A percentile compares a stretch with the other conserved stretches of the same genome.
These are phyloP conservation scores for Agrotis clavis DNA, from an alignment of 2,888 invertebrate genomes.

Conservation along the genomic window DNA sequence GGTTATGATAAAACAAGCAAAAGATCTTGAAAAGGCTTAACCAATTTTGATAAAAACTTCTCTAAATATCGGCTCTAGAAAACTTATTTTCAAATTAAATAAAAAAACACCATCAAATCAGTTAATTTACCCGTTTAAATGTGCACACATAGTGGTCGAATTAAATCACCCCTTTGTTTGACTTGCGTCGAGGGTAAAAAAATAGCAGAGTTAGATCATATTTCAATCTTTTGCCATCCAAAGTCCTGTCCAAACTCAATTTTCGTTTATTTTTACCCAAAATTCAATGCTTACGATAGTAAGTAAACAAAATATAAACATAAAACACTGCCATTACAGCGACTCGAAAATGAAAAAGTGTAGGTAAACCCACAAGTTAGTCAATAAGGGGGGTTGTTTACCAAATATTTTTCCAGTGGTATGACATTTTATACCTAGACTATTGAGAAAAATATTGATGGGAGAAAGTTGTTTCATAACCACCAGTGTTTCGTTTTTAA, in stretches of 20 bases:
- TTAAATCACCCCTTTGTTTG: too few relatives aligned
- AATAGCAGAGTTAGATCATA: neutral
- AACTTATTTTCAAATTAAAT: too few relatives aligned
- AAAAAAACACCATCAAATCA: too few relatives aligned
- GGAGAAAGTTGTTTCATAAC: neutral
- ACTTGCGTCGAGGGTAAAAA: too few relatives aligned
- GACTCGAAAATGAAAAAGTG: neutral
- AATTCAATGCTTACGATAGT: neutral
- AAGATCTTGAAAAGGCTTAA: too few relatives aligned
- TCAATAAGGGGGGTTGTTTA: neutral
- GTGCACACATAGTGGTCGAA: too few relatives aligned
- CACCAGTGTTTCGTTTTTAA: neutral
- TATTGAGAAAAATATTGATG: neutral
- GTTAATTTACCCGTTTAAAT: too few relatives aligned
- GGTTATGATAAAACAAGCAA: too few relatives aligned
- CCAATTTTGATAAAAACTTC: too few relatives aligned
- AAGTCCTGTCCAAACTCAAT: neutral
- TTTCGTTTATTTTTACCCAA: neutral
- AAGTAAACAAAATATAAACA: neutral
- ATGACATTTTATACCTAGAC: neutral
- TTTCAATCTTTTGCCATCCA: neutral
- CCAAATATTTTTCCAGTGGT: neutral
- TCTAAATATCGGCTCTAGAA: too few relatives aligned
- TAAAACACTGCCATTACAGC: neutral
- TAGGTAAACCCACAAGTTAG: neutral